Evolutionary conservation across 2,888 invertebrate genomes (phyloP), one percentile per base, ranked within the genome.

Genomic region (Nomada hirtipes): DNA sequence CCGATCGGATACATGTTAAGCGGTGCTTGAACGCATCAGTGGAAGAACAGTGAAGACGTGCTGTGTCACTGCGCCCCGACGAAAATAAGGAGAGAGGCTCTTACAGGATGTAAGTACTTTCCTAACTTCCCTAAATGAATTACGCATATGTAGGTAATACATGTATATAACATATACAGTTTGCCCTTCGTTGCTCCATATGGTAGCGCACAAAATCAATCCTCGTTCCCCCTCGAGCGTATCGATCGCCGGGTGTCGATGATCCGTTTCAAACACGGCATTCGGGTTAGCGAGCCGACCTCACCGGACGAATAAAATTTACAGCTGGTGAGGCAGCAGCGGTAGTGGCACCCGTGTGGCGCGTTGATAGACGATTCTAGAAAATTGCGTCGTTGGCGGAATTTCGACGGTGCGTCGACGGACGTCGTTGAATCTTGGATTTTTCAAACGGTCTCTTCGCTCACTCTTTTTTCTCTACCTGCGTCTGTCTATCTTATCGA

Each of bases 101-200:
- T 77, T 83, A 79, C 76, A 75, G 75, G 63, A 83, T 64, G 87
- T 88, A 72, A 88, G 87, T 88, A 88, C 53, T 0, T 1, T n/a
- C 15, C 29, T 59, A 10, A 57, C 13, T 50, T 20, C 9, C 20
- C n/a, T 20, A 20, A 20, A n/a, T 36, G 36, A 36, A 36, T 10
- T 18, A 36, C 36, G 10, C 29, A n/a, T 18, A 29, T 15, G 18
- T 42, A n/a, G 1, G 2, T n/a, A n/a, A n/a, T 47, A 18, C 36
- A 42, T 29, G 29, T 7, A 29, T 29, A 7, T 29, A 29, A 36
- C 36, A 7, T 36, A 4, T 36, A 2, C 20, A 42, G 55, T 9
- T 53, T 53, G 44, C 26, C 18, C 29, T 11, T 36, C 55, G 42
- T 26, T 26, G n/a, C 67, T 79, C 85, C 85, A 85, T 85, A 85